A percentile compares a stretch with the other conserved stretches of the same genome.
phyloP scores from a whole-genome alignment of 2,888 invertebrate genomes.

The Aphelenchoides bicaudatus region DNA sequence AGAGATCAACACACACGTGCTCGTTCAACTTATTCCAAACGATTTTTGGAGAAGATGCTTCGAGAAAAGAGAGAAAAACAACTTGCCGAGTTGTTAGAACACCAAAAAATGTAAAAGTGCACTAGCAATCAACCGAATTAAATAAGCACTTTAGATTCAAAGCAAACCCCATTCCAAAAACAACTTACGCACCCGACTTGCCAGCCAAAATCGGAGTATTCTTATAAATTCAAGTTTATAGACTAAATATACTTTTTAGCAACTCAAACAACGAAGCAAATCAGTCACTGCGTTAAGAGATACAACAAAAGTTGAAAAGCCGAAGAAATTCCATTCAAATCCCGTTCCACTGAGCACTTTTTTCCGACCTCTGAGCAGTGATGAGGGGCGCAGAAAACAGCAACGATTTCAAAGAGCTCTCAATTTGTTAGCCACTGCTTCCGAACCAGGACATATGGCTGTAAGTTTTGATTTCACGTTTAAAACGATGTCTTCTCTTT shows the following conservation, averaged over 20 bases:
- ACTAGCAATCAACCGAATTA: neutral
- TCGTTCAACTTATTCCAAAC: conserved; percentile 12
- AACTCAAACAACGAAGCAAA: conserved; percentile 1
- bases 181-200: conserved; percentile 10
- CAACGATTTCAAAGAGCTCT: conserved; percentile 7
- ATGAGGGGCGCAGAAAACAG: neutral
- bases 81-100: conserved; percentile 13
- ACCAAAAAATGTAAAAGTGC: conserved; percentile 5
- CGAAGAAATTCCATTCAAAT: conserved; percentile 6
- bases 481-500: neutral
- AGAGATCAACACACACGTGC: conserved; percentile 17
- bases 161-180: conserved; percentile 13
- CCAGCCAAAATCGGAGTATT: conserved; percentile 11
- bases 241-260: neutral
- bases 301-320: neutral
- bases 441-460: conserved; percentile 2
- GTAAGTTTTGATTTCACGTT: neutral
- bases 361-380: neutral
- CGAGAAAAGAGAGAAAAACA: conserved; percentile 9
- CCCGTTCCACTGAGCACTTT: conserved; percentile 3
- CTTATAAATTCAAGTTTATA: neutral
- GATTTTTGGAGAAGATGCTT: conserved; percentile 7
- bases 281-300: too few relatives aligned
- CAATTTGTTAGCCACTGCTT: neutral
- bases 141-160: conserved; percentile 19